A percentile compares a stretch with the other conserved stretches of the same genome.
phyloP scores from a whole-genome alignment of 2,113 vertebrate genomes.

The Mastomys coucha region DNA sequence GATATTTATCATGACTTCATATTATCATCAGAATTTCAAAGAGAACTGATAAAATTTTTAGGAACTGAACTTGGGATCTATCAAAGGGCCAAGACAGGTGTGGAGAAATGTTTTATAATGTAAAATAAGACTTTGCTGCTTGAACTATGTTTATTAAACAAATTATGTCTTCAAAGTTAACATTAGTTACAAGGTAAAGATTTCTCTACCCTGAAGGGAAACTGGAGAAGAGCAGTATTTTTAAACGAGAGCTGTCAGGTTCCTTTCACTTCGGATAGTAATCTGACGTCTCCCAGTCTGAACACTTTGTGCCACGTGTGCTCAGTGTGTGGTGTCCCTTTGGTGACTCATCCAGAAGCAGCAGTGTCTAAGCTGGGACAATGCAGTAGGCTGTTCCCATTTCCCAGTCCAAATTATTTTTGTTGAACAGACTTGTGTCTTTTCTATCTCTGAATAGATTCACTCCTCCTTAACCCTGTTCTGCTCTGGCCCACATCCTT shows the following conservation, averaged over 20 bases:
- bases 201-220: neutral
- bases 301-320: slow-evolving; percentile 46
- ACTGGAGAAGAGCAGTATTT: neutral
- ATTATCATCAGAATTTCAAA: slow-evolving; percentile 1
- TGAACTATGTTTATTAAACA: slow-evolving; percentile 45
- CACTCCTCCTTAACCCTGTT: neutral
- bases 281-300: slow-evolving; percentile 28
- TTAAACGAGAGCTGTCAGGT: slow-evolving; percentile 2
- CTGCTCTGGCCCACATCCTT: neutral
- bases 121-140: slow-evolving; percentile 17
- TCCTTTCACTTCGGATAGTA: slow-evolving; percentile 14
- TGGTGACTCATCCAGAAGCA: slow-evolving; percentile 23
- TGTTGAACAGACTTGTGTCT: slow-evolving; percentile 38
- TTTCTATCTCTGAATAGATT: slow-evolving; percentile 38
- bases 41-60: neutral
- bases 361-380: neutral
- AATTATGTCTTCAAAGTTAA: slow-evolving; percentile 29
- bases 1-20: slow-evolving; percentile 13
- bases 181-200: neutral
- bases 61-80: neutral
- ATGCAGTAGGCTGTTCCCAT: slow-evolving; percentile 41
- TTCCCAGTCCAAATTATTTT: slow-evolving; percentile 58
- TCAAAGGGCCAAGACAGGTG: neutral
- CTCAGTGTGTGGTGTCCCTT: neutral
- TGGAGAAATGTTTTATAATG: neutral